Base-by-base conservation (phyloP, 2,797 vertebrate genomes). In the Leptodactylus fallax region DNA sequence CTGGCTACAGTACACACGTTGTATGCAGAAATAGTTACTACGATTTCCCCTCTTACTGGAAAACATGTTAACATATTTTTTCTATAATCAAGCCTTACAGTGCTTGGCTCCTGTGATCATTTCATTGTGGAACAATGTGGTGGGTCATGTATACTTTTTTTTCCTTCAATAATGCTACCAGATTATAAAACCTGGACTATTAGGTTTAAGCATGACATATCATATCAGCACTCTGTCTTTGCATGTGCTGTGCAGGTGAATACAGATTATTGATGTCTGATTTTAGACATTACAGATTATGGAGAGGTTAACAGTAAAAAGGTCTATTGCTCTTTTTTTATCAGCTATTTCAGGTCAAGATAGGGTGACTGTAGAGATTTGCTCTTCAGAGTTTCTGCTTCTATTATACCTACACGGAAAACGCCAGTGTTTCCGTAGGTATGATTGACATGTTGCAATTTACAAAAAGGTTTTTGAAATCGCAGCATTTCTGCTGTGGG, bases 1-100 rank as follows among this genome's bases (percentile, higher is more conserved):
- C 91, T 90, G 86, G 92, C 92, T 90, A 93, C 89, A 91, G 90
- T 93, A 91, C 6, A 87, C 91, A 90, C 58, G 79, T 91, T 92
- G 90, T 93, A 91, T 94, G 91, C 91, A 92, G 90, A 6, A 89
- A 11, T 56, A 60, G 69, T 77, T 85, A 74, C 91, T 83, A 47
- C 81, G 63, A 88, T 91, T 86, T 83, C 88, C 87, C 85, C 91
- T 87, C 91, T 85, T 76, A 81, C 67, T 65, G 83, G 72, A 85
- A 88, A 81, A 85, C 81, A 88, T 67, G 79, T 67, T 76, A 45
- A 81, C 78, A 76, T 88, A 49, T 85, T 85, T 88, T 81, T 81
- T 56, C 83, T 85, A 76, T 81, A 88, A 77, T 85, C 83, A 65
- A 60, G 60, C 69, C 83, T 53, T 65, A 19, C 56, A 74, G 60